Evolutionary conservation across 2,888 invertebrate species (phyloP).

Genomic region (Ophion costatus): DNA sequence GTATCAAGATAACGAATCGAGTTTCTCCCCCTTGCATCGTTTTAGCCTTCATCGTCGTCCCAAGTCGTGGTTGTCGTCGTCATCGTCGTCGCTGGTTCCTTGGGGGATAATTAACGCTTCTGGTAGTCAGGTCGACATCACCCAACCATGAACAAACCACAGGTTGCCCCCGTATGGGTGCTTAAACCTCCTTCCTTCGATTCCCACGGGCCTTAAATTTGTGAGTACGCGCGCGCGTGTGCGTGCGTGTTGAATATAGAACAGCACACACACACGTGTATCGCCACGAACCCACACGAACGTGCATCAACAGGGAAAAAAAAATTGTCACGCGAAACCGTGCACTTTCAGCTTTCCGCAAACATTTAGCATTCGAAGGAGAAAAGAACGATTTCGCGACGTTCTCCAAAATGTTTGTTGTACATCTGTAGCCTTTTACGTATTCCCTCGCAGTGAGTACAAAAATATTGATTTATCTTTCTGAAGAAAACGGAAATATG

Average conservation of each 20-base stretch:
- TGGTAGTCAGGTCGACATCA: constrained; percentile 46
- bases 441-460: too few species aligned
- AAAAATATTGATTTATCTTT: too few species aligned
- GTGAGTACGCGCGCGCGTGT: background rate
- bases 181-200: constrained; percentile 51
- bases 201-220: constrained; percentile 54
- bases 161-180: constrained; percentile 54
- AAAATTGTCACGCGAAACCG: background rate
- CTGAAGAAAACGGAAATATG: too few species aligned
- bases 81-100: constrained; percentile 35
- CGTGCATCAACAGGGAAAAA: background rate
- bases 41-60: constrained; percentile 30
- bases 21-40: constrained; percentile 33
- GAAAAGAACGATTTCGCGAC: background rate
- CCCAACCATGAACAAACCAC: constrained; percentile 48
- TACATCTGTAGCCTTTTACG: too few species aligned
- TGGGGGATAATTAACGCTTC: constrained; percentile 58
- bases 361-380: background rate
- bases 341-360: background rate
- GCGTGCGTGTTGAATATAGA: background rate
- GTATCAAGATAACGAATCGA: constrained; percentile 58
- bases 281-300: background rate
- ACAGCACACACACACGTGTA: background rate
- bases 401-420: too few species aligned
- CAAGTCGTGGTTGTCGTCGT: constrained; percentile 24